Evolutionary conservation across 2,888 invertebrate genomes (phyloP).

Genomic region (Cheilosia vernalis): DNA sequence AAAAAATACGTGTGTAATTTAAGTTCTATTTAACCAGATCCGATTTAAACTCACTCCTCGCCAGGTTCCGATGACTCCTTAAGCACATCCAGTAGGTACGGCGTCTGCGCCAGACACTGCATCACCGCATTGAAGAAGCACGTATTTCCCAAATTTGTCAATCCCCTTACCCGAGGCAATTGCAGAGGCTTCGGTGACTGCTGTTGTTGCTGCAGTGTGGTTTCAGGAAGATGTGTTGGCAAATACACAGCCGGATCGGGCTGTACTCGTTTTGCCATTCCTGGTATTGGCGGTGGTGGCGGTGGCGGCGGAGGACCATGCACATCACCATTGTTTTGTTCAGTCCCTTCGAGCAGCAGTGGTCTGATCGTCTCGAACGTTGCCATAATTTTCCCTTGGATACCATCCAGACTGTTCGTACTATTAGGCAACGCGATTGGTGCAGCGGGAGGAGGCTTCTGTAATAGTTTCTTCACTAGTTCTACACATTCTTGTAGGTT

Average conservation of each 20-base stretch:
- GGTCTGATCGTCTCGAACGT: slow-evolving; percentile 77
- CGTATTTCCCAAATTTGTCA: slow-evolving; percentile 96
- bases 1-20: not conserved
- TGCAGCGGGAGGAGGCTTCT: slow-evolving; percentile 77
- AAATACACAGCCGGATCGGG: slow-evolving; percentile 30
- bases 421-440: slow-evolving; percentile 47
- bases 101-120: slow-evolving; percentile 95
- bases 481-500: slow-evolving; percentile 90
- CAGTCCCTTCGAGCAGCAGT: slow-evolving; percentile 74
- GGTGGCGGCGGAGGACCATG: slow-evolving; percentile 76
- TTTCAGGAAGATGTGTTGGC: slow-evolving; percentile 20
- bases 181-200: slow-evolving; percentile 22
- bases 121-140: slow-evolving; percentile 98
- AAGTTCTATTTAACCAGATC: not conserved
- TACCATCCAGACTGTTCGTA: slow-evolving; percentile 76
- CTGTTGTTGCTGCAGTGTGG: slow-evolving; percentile 3
- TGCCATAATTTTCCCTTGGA: slow-evolving; percentile 79
- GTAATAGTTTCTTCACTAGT: slow-evolving; percentile 86
- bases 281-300: slow-evolving; percentile 78
- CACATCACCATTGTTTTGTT: slow-evolving; percentile 69
- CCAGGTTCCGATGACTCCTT: slow-evolving; percentile 88
- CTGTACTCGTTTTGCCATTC: slow-evolving; percentile 80
- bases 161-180: slow-evolving; percentile 88
- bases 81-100: slow-evolving; percentile 88
- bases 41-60: slow-evolving; percentile 84